phyloP scores from a whole-genome alignment of 2,113 vertebrate genomes.

The Leptocoma aspasia region DNA sequence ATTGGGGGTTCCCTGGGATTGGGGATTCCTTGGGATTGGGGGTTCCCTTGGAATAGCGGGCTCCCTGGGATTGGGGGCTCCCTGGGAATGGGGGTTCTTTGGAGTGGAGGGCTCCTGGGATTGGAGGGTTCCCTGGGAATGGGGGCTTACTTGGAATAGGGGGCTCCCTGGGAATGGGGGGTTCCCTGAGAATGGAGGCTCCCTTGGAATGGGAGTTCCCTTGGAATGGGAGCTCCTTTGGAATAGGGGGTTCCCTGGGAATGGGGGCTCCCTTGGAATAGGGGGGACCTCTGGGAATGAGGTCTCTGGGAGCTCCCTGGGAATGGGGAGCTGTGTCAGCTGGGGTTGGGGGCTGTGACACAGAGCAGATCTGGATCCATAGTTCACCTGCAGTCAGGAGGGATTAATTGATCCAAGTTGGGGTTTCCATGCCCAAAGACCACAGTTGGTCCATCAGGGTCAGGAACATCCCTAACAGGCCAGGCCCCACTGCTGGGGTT shows the following conservation, averaged over 20 bases:
- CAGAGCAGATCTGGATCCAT: accelerated
- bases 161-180: background rate
- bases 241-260: background rate
- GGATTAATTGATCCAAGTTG: accelerated
- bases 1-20: too few species aligned
- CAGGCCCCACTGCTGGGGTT: background rate
- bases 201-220: background rate
- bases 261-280: too few species aligned
- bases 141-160: too few species aligned
- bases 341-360: background rate
- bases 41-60: too few species aligned
- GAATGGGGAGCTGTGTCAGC: background rate
- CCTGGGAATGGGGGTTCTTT: background rate
- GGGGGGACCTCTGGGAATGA: too few species aligned
- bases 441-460: accelerated
- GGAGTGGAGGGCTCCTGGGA: too few species aligned
- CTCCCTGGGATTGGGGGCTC: background rate
- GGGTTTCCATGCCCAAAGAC: background rate
- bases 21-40: background rate
- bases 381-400: background rate
- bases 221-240: background rate
- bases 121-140: background rate
- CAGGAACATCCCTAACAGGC: accelerated
- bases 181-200: background rate
- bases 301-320: background rate